Percentiles rank a stretch among this genome's conserved stretches.
Evolutionary conservation across 2,113 vertebrate genomes (phyloP).

Genomic region (Cebidichthys violaceus): DNA sequence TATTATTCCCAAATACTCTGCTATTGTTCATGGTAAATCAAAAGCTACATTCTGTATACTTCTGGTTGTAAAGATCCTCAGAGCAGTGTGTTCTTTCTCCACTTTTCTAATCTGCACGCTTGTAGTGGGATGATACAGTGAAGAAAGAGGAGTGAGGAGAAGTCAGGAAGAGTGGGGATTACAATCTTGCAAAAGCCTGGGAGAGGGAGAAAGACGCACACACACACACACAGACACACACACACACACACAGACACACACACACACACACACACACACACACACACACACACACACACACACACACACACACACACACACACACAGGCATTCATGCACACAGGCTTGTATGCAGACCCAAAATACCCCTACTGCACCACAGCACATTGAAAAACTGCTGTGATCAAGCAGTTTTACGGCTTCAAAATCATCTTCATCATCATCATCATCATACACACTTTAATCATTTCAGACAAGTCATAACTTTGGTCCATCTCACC

Average conservation of each 20-base stretch:
- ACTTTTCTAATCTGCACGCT: slow-evolving; percentile 60
- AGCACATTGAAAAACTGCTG: slow-evolving; percentile 20
- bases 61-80: slow-evolving; percentile 50
- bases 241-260: not conserved
- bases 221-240: not conserved
- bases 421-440: slow-evolving; percentile 43
- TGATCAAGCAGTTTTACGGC: slow-evolving; percentile 58
- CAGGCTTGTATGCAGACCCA: not conserved
- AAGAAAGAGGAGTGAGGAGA: slow-evolving; percentile 26
- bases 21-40: slow-evolving; percentile 52
- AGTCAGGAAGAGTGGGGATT: slow-evolving; percentile 49
- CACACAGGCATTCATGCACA: not conserved
- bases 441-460: slow-evolving; percentile 27
- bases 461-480: slow-evolving; percentile 49
- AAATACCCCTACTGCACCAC: slow-evolving; percentile 15
- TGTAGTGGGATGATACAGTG: slow-evolving; percentile 34
- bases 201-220: not conserved
- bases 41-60: slow-evolving; percentile 47
- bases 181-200: slow-evolving; percentile 30
- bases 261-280: not conserved
- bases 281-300: not conserved
- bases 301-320: not conserved
- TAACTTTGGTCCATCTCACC: slow-evolving; percentile 49
- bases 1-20: slow-evolving; percentile 39
- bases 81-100: slow-evolving; percentile 44